phyloP scores from a whole-genome alignment of 2,888 invertebrate species.

The Hypomecis atomaria region DNA sequence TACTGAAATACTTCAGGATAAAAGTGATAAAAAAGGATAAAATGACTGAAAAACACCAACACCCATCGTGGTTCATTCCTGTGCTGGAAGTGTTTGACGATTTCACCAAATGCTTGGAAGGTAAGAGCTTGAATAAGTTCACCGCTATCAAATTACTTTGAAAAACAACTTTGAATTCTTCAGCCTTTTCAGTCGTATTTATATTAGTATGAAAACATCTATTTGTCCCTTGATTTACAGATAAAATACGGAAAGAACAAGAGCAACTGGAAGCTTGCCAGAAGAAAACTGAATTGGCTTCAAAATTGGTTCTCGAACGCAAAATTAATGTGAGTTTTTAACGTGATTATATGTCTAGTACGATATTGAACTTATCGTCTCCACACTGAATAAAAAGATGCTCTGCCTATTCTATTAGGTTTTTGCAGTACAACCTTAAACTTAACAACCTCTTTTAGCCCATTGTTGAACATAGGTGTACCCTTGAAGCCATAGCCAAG shows the following conservation, averaged over 20 bases:
- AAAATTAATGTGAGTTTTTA: slow-evolving; percentile 63
- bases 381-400: too few relatives aligned
- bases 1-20: neutral
- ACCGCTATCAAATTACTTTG: neutral
- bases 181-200: too few relatives aligned
- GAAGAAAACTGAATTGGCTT: slow-evolving; percentile 66
- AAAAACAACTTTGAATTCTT: too few relatives aligned
- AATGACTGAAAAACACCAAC: slow-evolving; percentile 45
- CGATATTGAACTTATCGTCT: too few relatives aligned
- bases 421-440: too few relatives aligned
- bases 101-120: slow-evolving; percentile 59
- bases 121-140: slow-evolving; percentile 44
- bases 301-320: slow-evolving; percentile 64
- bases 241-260: slow-evolving; percentile 63
- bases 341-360: too few relatives aligned
- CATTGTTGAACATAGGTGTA: neutral
- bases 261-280: slow-evolving; percentile 63
- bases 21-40: slow-evolving; percentile 45
- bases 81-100: slow-evolving; percentile 55
- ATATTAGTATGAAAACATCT: neutral
- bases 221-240: slow-evolving; percentile 52
- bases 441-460: too few relatives aligned
- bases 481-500: too few relatives aligned
- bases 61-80: slow-evolving; percentile 45
- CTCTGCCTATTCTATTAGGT: too few relatives aligned